Evolutionary conservation across 2,113 vertebrate species (phyloP).

Genomic region (Microtus richardsoni): DNA sequence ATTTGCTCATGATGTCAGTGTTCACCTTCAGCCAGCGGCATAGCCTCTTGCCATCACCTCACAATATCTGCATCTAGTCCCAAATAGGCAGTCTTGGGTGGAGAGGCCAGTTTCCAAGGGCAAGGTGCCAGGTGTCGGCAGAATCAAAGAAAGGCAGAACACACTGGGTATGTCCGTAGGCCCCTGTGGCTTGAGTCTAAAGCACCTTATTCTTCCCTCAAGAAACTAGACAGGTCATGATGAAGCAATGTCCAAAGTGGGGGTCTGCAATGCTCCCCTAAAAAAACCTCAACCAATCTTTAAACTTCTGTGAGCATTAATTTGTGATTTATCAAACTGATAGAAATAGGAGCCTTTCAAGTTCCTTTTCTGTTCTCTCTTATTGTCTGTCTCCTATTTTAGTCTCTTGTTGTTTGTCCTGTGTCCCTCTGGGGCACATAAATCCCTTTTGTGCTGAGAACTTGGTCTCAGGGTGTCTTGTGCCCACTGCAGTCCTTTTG

Average conservation of each 20-base stretch:
- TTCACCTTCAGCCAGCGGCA: not conserved
- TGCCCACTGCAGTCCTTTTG: not conserved
- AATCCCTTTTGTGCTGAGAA: not conserved
- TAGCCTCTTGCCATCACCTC: not conserved
- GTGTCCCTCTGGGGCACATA: not conserved
- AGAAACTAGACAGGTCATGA: not conserved
- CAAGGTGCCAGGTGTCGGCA: constrained; percentile 32
- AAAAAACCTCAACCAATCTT: not conserved
- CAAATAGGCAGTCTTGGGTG: constrained; percentile 15
- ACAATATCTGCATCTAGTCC: not conserved
- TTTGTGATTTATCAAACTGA: not conserved
- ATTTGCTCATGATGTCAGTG: not conserved
- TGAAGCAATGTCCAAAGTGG: not conserved
- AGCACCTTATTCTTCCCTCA: constrained; percentile 16
- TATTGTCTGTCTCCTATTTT: not conserved
- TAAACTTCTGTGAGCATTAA: not conserved
- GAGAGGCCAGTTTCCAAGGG: constrained; percentile 26
- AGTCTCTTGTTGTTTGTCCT: not conserved
- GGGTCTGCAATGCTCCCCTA: not conserved
- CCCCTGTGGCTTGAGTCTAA: constrained; percentile 35
- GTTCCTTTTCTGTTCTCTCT: not conserved
- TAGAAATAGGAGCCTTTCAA: not conserved
- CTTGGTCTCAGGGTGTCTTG: not conserved
- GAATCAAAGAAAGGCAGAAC: constrained; percentile 54
- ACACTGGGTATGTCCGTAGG: constrained; percentile 18